phyloP scores from a whole-genome alignment of 2,888 invertebrate species.

The Alloscopus bannaensis region DNA sequence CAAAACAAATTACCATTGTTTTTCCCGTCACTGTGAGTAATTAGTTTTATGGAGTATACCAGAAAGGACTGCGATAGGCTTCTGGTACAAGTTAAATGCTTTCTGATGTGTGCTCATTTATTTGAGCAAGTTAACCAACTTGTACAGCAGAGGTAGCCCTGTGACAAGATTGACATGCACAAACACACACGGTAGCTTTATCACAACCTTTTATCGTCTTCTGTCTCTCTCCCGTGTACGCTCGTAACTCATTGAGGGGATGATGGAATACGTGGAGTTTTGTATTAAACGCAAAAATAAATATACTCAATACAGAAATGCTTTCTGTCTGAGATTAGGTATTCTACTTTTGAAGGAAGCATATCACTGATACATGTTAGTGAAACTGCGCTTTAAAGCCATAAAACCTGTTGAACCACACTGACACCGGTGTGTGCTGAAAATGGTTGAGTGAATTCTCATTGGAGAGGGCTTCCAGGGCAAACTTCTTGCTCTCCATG shows the following conservation, averaged over 20 bases:
- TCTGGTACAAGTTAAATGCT: slow-evolving; percentile 22
- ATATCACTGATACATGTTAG: no score
- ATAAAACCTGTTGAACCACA: slow-evolving; percentile 30
- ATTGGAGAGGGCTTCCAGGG: no score
- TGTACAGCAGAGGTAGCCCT: neutral
- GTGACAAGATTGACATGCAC: slow-evolving; percentile 46
- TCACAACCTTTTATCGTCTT: slow-evolving; percentile 29
- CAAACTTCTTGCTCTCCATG: slow-evolving; percentile 16
- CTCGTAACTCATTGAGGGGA: slow-evolving; percentile 42
- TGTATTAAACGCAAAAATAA: no score
- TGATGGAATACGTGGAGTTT: neutral
- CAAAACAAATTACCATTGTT: no score
- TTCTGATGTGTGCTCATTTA: slow-evolving; percentile 23
- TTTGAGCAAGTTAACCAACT: slow-evolving; percentile 10
- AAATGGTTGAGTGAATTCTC: no score
- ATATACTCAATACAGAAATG: no score
- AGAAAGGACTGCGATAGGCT: neutral
- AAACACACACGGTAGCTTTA: slow-evolving; percentile 49
- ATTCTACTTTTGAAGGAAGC: no score
- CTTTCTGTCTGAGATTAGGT: no score
- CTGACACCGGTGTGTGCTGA: neutral
- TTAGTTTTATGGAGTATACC: no score
- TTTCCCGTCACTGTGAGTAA: no score
- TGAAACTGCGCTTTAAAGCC: no score
- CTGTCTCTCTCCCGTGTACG: neutral